Conservation (phyloP, 1,140 invertebrate genomes). For the Araneus ventricosus region DNA sequence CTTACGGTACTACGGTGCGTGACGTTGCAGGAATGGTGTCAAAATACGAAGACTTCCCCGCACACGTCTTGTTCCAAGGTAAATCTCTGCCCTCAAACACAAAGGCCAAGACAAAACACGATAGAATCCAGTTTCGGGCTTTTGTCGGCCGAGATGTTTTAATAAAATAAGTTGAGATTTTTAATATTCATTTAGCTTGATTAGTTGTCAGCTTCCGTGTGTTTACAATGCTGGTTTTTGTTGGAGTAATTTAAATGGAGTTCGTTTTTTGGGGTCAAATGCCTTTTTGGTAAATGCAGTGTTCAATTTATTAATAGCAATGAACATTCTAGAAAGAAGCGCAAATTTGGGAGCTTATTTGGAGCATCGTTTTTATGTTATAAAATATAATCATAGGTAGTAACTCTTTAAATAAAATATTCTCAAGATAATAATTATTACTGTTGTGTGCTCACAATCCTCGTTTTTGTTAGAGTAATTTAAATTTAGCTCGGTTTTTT, state of each 20-base stretch:
- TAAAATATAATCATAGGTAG: too few relatives aligned
- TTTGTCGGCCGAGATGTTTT: not conserved
- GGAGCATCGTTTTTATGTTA: too few relatives aligned
- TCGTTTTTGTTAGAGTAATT: not conserved
- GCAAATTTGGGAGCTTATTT: too few relatives aligned
- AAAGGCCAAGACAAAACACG: not conserved
- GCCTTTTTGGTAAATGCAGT: too few relatives aligned
- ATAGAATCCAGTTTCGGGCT: not conserved
- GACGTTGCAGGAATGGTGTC: slow-evolving; percentile 54
- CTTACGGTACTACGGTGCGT: slow-evolving; percentile 56
- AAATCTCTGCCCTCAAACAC: slow-evolving; percentile 33
- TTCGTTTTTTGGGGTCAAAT: too few relatives aligned
- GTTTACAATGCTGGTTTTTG: not conserved
- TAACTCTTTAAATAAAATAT: too few relatives aligned
- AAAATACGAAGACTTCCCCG: slow-evolving; percentile 35
- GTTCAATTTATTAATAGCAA: too few relatives aligned
- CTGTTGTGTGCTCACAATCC: not conserved
- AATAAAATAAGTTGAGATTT: not conserved
- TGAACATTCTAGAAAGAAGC: too few relatives aligned
- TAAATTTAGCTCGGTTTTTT: too few relatives aligned
- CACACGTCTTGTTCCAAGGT: slow-evolving; percentile 48
- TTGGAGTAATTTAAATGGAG: too few relatives aligned
- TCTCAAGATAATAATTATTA: too few relatives aligned
- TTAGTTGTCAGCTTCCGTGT: not conserved
- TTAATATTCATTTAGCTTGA: slow-evolving; percentile 11